phyloP scores from a whole-genome alignment of 2,797 vertebrate genomes.

The Schizopygopsis pylzovi region DNA sequence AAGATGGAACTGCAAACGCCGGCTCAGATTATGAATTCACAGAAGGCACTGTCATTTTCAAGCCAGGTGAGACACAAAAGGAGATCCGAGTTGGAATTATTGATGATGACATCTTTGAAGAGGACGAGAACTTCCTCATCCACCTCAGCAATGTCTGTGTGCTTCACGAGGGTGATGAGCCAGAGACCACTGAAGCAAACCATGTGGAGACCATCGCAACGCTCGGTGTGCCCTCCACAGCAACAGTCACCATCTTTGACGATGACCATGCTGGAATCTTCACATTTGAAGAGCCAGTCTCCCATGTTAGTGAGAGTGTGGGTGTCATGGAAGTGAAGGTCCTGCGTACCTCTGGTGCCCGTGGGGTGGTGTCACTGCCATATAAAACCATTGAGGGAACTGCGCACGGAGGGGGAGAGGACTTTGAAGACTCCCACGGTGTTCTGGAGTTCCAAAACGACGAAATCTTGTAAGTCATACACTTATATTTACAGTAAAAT shows the following conservation, averaged over 20 bases:
- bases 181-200: conserved; percentile 81
- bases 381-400: conserved; percentile 97
- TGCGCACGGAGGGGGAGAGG: conserved; percentile 92
- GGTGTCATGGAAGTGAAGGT: conserved; percentile 98
- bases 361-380: conserved; percentile 93
- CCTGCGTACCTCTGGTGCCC: conserved; percentile 93
- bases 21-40: conserved; percentile 99
- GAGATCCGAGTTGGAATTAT: conserved; percentile 97
- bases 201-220: conserved; percentile 85
- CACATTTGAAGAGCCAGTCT: conserved; percentile 93
- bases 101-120: conserved; percentile 97
- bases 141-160: conserved; percentile 91
- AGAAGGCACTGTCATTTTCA: conserved; percentile 93
- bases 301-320: conserved; percentile 94
- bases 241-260: conserved; percentile 96
- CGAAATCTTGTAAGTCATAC: conserved; percentile 95
- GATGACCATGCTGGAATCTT: conserved; percentile 99
- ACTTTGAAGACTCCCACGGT: conserved; percentile 94
- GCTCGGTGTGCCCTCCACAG: conserved; percentile 86
- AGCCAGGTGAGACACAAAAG: conserved; percentile 92
- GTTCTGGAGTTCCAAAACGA: conserved; percentile 98
- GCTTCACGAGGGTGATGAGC: conserved; percentile 78
- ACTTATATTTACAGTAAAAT: conserved; percentile 11
- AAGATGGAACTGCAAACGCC: conserved; percentile 96
- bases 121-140: conserved; percentile 98